Evolutionary conservation across 1,140 invertebrate genomes (phyloP).

Genomic region (Drosophila micromelanica): DNA sequence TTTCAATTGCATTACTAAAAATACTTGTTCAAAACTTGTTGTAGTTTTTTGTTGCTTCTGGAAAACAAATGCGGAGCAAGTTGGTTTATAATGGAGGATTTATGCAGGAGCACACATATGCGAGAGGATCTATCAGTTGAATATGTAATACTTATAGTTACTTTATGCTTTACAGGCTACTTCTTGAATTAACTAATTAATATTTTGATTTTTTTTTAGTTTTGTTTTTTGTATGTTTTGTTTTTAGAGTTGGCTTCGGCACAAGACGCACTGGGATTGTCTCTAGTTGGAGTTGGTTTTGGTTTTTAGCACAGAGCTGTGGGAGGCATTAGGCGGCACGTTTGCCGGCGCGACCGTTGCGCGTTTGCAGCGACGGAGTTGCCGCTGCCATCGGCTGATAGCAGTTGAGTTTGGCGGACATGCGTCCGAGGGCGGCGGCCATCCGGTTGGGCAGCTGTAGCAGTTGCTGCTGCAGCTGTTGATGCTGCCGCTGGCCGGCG

Average conservation of each 20-base stretch:
- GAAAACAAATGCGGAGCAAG: slow-evolving; percentile 51
- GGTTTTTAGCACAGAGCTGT: not conserved
- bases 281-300: slow-evolving; percentile 44
- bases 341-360: slow-evolving; percentile 10
- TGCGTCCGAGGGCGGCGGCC: slow-evolving; percentile 53
- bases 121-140: slow-evolving; percentile 22
- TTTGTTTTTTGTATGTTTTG: slow-evolving; percentile 15
- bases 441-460: slow-evolving; percentile 66
- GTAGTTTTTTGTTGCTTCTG: slow-evolving; percentile 6
- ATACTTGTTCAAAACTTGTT: slow-evolving; percentile 50
- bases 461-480: slow-evolving; percentile 47
- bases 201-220: slow-evolving; percentile 42
- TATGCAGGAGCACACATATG: not conserved
- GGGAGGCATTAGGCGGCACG: slow-evolving; percentile 27
- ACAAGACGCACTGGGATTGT: slow-evolving; percentile 77
- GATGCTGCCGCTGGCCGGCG: not conserved
- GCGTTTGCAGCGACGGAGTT: slow-evolving; percentile 12
- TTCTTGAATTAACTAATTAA: slow-evolving; percentile 38
- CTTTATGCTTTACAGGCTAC: slow-evolving; percentile 39
- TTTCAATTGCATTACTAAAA: slow-evolving; percentile 61
- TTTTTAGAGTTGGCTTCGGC: slow-evolving; percentile 48
- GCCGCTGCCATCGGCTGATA: slow-evolving; percentile 49
- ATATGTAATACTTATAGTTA: slow-evolving; percentile 50
- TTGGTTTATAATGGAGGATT: slow-evolving; percentile 16
- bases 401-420: slow-evolving; percentile 74